Base-by-base conservation (phyloP, 2,888 invertebrate species). In the Drosophila fungiperda region DNA sequence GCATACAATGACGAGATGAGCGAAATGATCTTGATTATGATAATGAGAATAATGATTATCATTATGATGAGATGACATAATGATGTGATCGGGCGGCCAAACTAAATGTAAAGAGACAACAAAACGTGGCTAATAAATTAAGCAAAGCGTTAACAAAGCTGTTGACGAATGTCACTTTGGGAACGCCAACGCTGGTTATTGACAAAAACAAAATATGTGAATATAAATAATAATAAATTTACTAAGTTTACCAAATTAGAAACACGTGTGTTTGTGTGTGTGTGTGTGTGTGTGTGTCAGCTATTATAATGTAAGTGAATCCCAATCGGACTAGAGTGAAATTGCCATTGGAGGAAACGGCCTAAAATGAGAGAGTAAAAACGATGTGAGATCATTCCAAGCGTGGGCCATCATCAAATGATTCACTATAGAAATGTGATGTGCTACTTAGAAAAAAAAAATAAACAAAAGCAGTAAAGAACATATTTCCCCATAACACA, bases 71-170 rank as follows among this genome's bases (percentile, higher is more conserved):
- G 48, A 33, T 49, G 63, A 45, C 63, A 64, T 61, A 78, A 68
- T 79, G 78, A 79, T 81, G 78, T 73, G 78, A 79, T 79, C 78
- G 61, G 54, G 33, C 55, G 45, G 58, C 40, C 68, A 64, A 78
- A 69, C 55, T 72, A 78, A 82, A 78, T 82, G 67, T 76, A 75
- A 79, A 65, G 68, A 69, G 54, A 64, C 68, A 65, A 68, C 60
- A 76, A 82, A 82, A 80, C 68, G 77, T 74, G 80, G 83, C 80
- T 68, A 83, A 80, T 80, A 81, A 81, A 81, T 83, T 77, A 68
- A 54, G 66, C 78, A 68, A 71, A 81, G 78, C 78, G 82, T 74
- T 68, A 78, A 82, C 78, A 82, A 84, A 80, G 69, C 82, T 76
- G 60, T 73, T 88, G 83, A 88, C 87, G 86, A 88, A 83, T 87